Evolutionary conservation across 2,797 vertebrate genomes (phyloP).

Genomic region (Chaetophractus vellerosus): DNA sequence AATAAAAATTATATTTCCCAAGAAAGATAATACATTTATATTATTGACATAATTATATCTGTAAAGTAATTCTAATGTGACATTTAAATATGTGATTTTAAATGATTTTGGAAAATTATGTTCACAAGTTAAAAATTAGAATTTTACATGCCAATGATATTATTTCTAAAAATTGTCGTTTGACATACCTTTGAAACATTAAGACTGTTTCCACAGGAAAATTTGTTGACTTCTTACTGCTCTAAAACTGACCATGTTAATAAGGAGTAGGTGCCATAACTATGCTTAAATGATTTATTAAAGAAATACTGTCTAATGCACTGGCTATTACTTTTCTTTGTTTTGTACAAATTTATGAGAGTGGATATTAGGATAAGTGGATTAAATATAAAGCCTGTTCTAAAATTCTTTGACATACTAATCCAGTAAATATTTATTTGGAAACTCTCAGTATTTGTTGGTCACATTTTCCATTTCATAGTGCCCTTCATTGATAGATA

Average conservation of each 20-base stretch:
- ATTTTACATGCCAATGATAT: slow-evolving; percentile 76
- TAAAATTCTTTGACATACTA: slow-evolving; percentile 7
- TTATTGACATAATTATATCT: slow-evolving; percentile 18
- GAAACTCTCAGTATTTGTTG: background rate
- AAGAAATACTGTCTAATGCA: slow-evolving; percentile 59
- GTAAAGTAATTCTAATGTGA: slow-evolving; percentile 71
- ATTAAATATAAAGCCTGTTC: slow-evolving; percentile 60
- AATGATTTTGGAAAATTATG: slow-evolving; percentile 68
- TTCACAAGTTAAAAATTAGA: slow-evolving; percentile 78
- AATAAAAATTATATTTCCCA: slow-evolving; percentile 55
- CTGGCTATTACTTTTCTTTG: slow-evolving; percentile 36
- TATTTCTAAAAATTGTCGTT: slow-evolving; percentile 80
- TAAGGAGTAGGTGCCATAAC: slow-evolving; percentile 68
- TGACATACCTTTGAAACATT: slow-evolving; percentile 82
- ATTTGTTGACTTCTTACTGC: slow-evolving; percentile 76
- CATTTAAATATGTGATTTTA: slow-evolving; percentile 74
- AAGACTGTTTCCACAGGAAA: slow-evolving; percentile 84
- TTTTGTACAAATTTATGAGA: slow-evolving; percentile 19
- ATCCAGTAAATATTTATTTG: slow-evolving; percentile 37
- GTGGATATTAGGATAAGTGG: slow-evolving; percentile 6
- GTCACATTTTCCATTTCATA: background rate
- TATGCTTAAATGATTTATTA: slow-evolving; percentile 57
- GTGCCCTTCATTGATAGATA: background rate
- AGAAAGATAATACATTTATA: slow-evolving; percentile 45
- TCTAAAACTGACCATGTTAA: slow-evolving; percentile 80